phyloP scores from a whole-genome alignment of 2,113 vertebrate genomes.

The Indri indri region DNA sequence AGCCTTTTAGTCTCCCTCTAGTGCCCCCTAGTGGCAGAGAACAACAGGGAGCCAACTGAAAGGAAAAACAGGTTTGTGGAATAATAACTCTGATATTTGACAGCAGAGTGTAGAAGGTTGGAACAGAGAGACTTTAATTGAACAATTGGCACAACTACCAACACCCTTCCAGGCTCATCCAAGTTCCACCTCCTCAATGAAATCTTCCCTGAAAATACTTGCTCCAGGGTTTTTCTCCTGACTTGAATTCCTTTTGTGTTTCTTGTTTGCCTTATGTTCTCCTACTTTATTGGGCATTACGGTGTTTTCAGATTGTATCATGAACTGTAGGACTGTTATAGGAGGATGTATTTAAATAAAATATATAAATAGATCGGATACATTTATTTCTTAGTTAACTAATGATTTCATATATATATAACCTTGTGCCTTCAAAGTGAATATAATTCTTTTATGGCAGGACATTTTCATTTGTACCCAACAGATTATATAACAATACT shows the following conservation, averaged over 20 bases:
- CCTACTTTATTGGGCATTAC: not conserved
- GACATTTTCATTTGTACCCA: not conserved
- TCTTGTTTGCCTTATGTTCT: not conserved
- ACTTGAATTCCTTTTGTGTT: not conserved
- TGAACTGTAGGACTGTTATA: not conserved
- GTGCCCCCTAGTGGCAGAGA: not conserved
- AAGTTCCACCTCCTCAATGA: not conserved
- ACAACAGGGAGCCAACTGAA: not conserved
- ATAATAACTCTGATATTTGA: not conserved
- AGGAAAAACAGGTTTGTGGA: not conserved
- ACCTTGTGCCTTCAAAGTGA: not conserved
- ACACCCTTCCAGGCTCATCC: not conserved
- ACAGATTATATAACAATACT: not conserved
- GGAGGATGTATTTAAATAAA: not conserved
- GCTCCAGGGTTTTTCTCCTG: not conserved
- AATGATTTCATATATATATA: not conserved
- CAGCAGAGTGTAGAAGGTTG: not conserved
- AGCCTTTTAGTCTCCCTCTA: not conserved
- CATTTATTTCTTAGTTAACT: not conserved
- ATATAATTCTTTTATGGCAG: not conserved
- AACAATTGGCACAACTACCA: not conserved
- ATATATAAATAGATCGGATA: not conserved
- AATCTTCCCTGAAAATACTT: not conserved
- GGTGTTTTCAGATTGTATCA: not conserved
- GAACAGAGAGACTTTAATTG: not conserved